Conservation (phyloP, 2,888 invertebrate species). For the Torymus tubicola region DNA sequence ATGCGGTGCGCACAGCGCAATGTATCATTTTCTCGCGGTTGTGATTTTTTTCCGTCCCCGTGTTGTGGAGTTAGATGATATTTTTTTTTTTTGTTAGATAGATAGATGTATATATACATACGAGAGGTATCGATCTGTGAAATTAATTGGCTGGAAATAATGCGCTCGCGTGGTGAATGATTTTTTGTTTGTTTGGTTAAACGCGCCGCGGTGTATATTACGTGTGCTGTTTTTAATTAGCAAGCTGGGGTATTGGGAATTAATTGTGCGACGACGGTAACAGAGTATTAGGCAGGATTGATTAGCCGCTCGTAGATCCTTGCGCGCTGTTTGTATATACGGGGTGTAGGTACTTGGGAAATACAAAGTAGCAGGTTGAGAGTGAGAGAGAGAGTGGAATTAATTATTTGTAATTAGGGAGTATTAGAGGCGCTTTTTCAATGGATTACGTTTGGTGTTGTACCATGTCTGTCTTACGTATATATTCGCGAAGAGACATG, state of each 20-base stretch:
- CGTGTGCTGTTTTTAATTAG: constrained; percentile 36
- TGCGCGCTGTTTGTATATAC: no score
- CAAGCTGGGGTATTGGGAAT: not conserved
- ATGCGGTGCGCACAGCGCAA: no score
- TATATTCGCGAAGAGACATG: no score
- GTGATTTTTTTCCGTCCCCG: not conserved
- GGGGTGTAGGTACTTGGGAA: no score
- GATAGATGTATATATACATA: not conserved
- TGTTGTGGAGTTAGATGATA: not conserved
- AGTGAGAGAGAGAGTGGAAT: not conserved
- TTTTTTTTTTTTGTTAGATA: not conserved
- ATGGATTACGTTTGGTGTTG: no score
- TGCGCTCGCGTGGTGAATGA: not conserved
- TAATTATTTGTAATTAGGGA: not conserved
- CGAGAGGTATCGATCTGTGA: constrained; percentile 14
- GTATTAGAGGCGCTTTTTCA: not conserved
- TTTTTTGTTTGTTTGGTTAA: constrained; percentile 1
- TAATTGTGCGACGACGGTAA: not conserved
- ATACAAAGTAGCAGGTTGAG: no score
- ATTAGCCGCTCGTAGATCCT: not conserved
- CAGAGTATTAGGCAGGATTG: constrained; percentile 11
- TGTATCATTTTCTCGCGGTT: no score
- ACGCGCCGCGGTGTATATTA: no score
- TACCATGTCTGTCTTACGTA: no score
- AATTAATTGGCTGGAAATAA: constrained; percentile 44